Conservation (phyloP, 1,140 invertebrate species). For the Drosophila paulistorum region DNA sequence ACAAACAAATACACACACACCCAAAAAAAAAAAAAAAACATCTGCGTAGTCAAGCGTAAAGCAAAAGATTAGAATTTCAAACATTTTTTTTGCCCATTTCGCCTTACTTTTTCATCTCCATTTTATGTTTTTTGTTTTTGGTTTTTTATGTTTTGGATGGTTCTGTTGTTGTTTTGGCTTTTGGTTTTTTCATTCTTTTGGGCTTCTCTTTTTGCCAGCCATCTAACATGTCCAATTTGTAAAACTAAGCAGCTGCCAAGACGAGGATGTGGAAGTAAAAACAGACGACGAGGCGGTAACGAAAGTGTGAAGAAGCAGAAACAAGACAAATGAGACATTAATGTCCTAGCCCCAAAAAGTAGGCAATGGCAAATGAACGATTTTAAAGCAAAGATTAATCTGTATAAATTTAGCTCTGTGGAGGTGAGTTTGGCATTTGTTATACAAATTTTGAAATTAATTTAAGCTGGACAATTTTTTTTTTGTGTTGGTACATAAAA, state of each 20-base stretch:
- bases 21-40: conserved; percentile 2
- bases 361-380: conserved; percentile 43
- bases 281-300: background rate
- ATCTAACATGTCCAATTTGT: conserved; percentile 59
- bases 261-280: conserved; percentile 20
- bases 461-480: conserved; percentile 26
- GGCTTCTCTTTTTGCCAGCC: conserved; percentile 10
- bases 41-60: conserved; percentile 68
- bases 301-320: conserved; percentile 4
- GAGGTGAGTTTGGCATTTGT: conserved; percentile 2
- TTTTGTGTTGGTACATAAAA: conserved; percentile 24
- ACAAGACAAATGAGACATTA: conserved; percentile 46
- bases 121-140: conserved; percentile 24
- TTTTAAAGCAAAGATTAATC: conserved; percentile 47
- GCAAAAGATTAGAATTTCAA: conserved; percentile 75
- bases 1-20: conserved; percentile 14
- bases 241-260: conserved; percentile 69
- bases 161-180: conserved; percentile 26
- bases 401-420: background rate
- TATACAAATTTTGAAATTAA: conserved; percentile 48
- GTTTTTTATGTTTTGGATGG: background rate
- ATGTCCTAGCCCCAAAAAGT: conserved; percentile 31
- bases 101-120: conserved; percentile 36
- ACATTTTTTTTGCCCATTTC: conserved; percentile 55
- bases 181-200: conserved; percentile 18